A percentile compares a stretch with the other conserved stretches of the same genome.
phyloP scores from a whole-genome alignment of 2,113 vertebrate genomes.

The Boulengeromyrus knoepffleri region DNA sequence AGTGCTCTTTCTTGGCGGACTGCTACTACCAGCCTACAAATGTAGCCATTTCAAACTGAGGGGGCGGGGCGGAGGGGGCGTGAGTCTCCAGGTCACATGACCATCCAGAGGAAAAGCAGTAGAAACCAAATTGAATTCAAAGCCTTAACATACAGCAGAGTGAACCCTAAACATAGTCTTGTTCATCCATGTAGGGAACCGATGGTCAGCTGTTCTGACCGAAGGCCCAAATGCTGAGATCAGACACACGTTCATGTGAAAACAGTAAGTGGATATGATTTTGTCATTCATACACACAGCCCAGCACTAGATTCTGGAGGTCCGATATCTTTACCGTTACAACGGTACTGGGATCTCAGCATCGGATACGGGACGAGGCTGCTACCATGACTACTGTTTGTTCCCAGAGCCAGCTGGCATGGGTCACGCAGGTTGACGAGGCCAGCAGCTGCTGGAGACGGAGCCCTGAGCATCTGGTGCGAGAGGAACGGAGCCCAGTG shows the following conservation, averaged over 20 bases:
- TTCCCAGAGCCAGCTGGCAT: constrained; percentile 1
- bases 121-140: neutral
- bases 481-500: neutral
- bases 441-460: neutral
- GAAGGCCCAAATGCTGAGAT: neutral
- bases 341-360: neutral
- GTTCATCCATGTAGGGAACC: neutral
- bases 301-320: neutral
- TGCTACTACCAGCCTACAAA: neutral
- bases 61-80: neutral
- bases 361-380: neutral
- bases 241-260: neutral
- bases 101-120: neutral
- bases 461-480: neutral
- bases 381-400: neutral
- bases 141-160: neutral
- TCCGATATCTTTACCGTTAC: neutral
- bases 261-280: neutral
- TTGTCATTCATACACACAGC: neutral
- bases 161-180: neutral
- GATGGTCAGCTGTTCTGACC: neutral
- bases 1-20: neutral
- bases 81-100: neutral
- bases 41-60: neutral
- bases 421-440: neutral